Percentiles rank a stretch among this genome's conserved stretches.
phyloP scores from a whole-genome alignment of 2,888 invertebrate genomes.

The Eupithecia exiguata region DNA sequence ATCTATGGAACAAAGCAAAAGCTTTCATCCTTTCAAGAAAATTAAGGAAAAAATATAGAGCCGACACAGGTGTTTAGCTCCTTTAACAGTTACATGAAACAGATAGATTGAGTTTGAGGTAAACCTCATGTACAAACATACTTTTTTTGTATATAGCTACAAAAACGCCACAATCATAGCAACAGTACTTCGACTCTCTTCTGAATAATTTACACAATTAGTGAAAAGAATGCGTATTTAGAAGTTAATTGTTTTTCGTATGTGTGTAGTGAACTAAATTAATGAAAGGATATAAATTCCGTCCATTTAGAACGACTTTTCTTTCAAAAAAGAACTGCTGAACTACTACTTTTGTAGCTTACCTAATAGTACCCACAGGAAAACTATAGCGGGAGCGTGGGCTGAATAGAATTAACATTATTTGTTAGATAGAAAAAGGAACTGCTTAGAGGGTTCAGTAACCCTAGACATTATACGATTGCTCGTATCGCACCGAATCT shows the following conservation, averaged over 20 bases:
- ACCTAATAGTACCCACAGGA: slow-evolving; percentile 23
- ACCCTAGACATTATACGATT: slow-evolving; percentile 33
- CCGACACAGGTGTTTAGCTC: not conserved
- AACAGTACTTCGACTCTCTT: not conserved
- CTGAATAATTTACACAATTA: not conserved
- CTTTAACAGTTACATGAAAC: not conserved
- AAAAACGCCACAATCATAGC: not conserved
- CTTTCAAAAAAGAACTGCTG: not conserved
- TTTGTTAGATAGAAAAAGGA: slow-evolving; percentile 35
- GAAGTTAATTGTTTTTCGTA: not conserved
- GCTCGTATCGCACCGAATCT: slow-evolving; percentile 29
- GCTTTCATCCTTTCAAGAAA: not conserved
- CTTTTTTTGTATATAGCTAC: not conserved
- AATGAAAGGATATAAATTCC: not conserved
- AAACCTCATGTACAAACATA: no score
- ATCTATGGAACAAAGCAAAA: not conserved
- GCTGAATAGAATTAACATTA: slow-evolving; percentile 36
- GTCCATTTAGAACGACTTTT: not conserved
- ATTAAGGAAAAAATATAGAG: not conserved
- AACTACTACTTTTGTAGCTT: slow-evolving; percentile 6
- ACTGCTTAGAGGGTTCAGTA: slow-evolving; percentile 31
- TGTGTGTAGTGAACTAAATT: not conserved
- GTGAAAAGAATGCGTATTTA: not conserved
- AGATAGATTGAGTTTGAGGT: not conserved
- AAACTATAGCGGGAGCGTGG: slow-evolving; percentile 34